Conservation (phyloP, 2,113 vertebrate species). For the Lepidothrix coronata region DNA sequence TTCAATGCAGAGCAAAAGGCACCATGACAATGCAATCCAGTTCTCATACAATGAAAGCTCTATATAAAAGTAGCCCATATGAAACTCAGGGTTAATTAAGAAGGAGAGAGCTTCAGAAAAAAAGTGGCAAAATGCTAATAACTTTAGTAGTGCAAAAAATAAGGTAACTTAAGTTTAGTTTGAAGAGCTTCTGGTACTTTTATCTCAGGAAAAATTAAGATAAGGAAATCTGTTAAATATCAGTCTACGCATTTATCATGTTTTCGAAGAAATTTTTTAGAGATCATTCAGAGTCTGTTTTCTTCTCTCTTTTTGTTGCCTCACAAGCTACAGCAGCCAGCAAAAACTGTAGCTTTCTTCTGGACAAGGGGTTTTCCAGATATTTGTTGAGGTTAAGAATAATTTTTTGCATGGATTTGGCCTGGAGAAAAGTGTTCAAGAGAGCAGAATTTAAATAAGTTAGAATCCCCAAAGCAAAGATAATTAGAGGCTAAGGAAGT, state of each 20-base stretch:
- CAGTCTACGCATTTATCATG: not conserved
- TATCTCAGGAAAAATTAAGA: not conserved
- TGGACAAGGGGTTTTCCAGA: not conserved
- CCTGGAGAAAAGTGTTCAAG: not conserved
- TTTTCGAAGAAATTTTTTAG: not conserved
- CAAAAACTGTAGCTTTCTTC: not conserved
- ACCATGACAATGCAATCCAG: not conserved
- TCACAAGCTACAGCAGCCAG: not conserved
- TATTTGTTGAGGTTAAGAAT: not conserved
- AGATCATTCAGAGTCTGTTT: not conserved
- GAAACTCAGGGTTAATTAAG: not conserved
- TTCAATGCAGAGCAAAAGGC: not conserved
- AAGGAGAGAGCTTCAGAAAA: not conserved
- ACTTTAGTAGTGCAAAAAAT: not conserved
- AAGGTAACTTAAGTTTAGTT: not conserved
- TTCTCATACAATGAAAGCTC: not conserved
- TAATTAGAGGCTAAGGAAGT: not conserved
- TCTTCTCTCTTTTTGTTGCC: not conserved
- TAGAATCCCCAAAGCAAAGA: conserved; percentile 3
- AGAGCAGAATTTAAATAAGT: not conserved
- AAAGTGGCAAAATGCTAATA: not conserved
- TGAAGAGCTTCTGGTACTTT: not conserved
- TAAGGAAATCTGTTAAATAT: not conserved
- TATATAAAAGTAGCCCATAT: not conserved
- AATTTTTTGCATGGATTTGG: not conserved